phyloP scores from a whole-genome alignment of 2,797 vertebrate species.

The Periophthalmus magnuspinnatus region DNA sequence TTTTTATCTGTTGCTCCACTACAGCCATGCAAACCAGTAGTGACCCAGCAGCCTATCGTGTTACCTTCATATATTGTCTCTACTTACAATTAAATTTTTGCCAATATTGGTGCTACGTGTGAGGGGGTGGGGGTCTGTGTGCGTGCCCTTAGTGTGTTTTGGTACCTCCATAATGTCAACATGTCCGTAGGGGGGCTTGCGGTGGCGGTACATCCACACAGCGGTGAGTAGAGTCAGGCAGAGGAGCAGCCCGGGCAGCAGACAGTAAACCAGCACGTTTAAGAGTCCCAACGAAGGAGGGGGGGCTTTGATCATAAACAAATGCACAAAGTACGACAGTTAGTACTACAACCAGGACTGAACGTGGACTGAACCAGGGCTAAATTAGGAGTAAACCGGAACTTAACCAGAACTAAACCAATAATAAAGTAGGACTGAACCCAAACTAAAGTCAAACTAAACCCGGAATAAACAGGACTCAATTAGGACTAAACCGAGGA shows the following conservation, averaged over 20 bases:
- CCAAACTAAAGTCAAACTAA: not conserved
- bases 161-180: slow-evolving; percentile 83
- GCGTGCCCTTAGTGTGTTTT: not conserved
- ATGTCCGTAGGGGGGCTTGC: slow-evolving; percentile 91
- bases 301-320: slow-evolving; percentile 83
- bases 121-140: no score
- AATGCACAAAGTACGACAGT: not conserved
- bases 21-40: no score
- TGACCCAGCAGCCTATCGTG: no score
- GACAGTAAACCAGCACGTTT: slow-evolving; percentile 86
- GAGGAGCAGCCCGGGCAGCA: slow-evolving; percentile 88
- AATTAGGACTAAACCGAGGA: not conserved
- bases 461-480: not conserved
- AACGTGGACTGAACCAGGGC: not conserved
- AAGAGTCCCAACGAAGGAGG: slow-evolving; percentile 77
- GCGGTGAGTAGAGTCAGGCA: slow-evolving; percentile 83
- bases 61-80: no score
- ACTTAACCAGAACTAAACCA: not conserved
- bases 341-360: not conserved
- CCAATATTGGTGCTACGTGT: no score
- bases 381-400: not conserved
- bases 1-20: no score
- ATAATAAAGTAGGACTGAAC: not conserved
- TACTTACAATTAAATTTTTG: no score
- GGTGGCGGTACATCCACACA: slow-evolving; percentile 93